A percentile compares a stretch with the other conserved stretches of the same genome.
Conservation (phyloP, 2,113 vertebrate species). For the Cryptomyrus ogoouensis region DNA sequence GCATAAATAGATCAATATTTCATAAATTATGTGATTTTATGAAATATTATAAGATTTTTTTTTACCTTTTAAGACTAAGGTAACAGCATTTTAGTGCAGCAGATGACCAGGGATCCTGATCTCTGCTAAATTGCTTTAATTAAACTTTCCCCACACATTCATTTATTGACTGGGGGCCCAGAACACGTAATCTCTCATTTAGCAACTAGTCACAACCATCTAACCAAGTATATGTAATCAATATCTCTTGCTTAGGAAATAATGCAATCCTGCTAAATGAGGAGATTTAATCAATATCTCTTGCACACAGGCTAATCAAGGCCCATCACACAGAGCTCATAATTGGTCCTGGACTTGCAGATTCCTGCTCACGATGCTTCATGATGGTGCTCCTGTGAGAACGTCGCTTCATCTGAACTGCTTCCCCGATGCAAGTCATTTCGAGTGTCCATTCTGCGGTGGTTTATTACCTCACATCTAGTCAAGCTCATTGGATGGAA, state of each 20-base stretch:
- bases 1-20: background rate
- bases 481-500: background rate
- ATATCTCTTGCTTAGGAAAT: background rate
- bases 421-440: background rate
- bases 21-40: background rate
- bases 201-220: background rate
- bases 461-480: background rate
- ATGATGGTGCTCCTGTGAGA: background rate
- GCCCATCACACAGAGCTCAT: background rate
- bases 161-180: background rate
- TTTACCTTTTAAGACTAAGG: background rate
- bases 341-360: background rate
- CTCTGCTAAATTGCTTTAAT: background rate
- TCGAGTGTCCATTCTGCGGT: background rate
- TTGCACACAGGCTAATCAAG: background rate
- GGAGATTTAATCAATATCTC: background rate
- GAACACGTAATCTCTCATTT: background rate
- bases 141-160: background rate
- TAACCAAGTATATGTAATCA: background rate
- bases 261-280: background rate
- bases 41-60: background rate
- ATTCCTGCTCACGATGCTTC: background rate
- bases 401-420: background rate
- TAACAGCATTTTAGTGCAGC: background rate
- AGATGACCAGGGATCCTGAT: background rate